A percentile compares a stretch with the other conserved stretches of the same genome.
Evolutionary conservation across 2,113 vertebrate species (phyloP).

Genomic region (Oxygymnocypris stewartii): DNA sequence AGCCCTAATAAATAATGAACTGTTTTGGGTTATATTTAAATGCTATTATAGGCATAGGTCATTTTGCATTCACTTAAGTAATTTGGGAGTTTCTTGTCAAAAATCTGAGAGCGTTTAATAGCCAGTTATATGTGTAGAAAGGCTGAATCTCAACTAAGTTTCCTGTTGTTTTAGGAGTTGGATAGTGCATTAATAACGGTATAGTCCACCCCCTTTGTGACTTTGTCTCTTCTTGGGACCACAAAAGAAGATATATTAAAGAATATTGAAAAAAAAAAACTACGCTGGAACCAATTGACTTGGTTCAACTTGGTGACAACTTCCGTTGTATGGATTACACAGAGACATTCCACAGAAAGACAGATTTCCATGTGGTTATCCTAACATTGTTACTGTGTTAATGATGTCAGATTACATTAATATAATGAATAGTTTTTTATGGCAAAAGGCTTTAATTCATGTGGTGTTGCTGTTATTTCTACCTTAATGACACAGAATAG

Average conservation of each 20-base stretch:
- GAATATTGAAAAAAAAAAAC: background rate
- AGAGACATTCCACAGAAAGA: too few species aligned
- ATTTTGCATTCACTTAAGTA: slow-evolving; percentile 75
- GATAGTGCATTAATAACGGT: background rate
- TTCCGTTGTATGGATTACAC: too few species aligned
- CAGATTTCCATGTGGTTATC: background rate
- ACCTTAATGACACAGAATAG: background rate
- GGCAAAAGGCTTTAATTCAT: background rate
- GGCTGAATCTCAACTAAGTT: slow-evolving; percentile 55
- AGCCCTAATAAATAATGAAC: too few species aligned
- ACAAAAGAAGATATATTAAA: background rate
- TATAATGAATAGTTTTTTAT: background rate
- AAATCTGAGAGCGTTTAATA: background rate
- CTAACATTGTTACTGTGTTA: background rate
- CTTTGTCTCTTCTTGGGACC: background rate
- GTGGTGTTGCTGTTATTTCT: slow-evolving; percentile 12
- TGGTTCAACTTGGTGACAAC: too few species aligned
- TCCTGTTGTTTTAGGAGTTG: background rate
- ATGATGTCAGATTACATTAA: background rate
- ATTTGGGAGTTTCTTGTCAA: slow-evolving; percentile 59
- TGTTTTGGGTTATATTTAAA: slow-evolving; percentile 70
- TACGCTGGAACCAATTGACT: too few species aligned
- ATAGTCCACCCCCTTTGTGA: background rate
- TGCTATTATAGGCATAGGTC: slow-evolving; percentile 76
- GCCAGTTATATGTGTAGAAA: background rate